Conservation (phyloP, 2,888 invertebrate genomes). For the Zonitis immaculata region DNA sequence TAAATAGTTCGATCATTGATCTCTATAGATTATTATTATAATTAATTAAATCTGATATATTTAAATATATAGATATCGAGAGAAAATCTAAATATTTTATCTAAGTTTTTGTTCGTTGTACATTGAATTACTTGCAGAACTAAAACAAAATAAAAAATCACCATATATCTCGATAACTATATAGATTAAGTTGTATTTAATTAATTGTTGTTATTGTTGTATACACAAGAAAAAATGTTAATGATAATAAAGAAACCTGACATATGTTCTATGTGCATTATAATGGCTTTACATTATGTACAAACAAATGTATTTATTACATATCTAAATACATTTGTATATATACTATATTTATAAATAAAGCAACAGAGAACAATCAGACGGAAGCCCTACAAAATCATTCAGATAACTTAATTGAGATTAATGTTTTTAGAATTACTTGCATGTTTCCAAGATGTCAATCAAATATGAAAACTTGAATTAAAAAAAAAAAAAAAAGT, state of each 20-base stretch:
- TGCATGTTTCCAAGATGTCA: slow-evolving; percentile 13
- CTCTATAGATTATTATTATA: slow-evolving; percentile 13
- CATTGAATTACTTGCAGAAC: slow-evolving; percentile 6
- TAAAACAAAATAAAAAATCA: too few species aligned
- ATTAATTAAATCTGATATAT: too few species aligned
- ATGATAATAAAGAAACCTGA: not conserved
- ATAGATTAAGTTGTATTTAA: slow-evolving; percentile 17
- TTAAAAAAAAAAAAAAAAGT: not conserved
- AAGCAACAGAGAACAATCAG: slow-evolving; percentile 34
- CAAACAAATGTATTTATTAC: slow-evolving; percentile 5
- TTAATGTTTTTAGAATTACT: slow-evolving; percentile 31
- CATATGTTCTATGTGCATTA: not conserved
- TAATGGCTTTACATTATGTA: not conserved
- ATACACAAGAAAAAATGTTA: not conserved
- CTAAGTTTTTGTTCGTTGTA: too few species aligned
- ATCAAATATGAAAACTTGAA: not conserved
- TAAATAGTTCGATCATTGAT: slow-evolving; percentile 34
- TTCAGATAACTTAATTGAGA: slow-evolving; percentile 34
- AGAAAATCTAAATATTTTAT: too few species aligned
- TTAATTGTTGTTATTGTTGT: slow-evolving; percentile 6
- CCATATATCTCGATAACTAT: too few species aligned
- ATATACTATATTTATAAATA: too few species aligned
- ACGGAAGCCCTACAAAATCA: slow-evolving; percentile 31
- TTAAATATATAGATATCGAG: too few species aligned
- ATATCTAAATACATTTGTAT: slow-evolving; percentile 14